Percentiles rank a stretch among this genome's conserved stretches.
These are phyloP conservation scores for Eulemur coronatus DNA, from an alignment of 2,797 vertebrate species.

Conservation along the genomic window DNA sequence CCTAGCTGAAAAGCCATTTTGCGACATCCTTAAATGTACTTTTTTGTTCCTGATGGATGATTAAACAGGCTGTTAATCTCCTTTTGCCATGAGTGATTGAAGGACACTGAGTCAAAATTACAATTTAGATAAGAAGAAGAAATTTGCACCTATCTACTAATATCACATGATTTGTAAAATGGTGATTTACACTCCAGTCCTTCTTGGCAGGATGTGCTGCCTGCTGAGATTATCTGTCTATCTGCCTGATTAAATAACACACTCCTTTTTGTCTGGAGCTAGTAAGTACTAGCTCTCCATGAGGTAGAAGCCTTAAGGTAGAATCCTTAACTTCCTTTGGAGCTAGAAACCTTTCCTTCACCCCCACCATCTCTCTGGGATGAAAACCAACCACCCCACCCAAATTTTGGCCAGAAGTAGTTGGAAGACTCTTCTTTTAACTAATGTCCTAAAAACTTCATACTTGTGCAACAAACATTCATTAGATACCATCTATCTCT, in stretches of 20 bases:
- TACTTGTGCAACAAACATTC: background rate
- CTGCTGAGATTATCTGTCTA: background rate
- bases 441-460: background rate
- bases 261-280: background rate
- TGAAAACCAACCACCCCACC: background rate
- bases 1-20: background rate
- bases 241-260: background rate
- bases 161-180: background rate
- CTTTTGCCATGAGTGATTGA: slow-evolving; percentile 28
- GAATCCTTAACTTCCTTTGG: background rate
- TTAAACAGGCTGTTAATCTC: slow-evolving; percentile 47
- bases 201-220: background rate
- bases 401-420: background rate
- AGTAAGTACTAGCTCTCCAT: background rate
- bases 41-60: slow-evolving; percentile 9
- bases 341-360: background rate
- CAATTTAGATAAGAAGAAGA: background rate
- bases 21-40: background rate
- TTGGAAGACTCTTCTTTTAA: background rate
- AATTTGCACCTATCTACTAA: background rate
- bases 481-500: background rate
- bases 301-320: background rate
- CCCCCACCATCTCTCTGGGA: background rate
- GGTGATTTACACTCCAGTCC: background rate
- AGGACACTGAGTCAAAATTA: slow-evolving; percentile 39